Evolutionary conservation across 1,140 invertebrate genomes (phyloP), one percentile per base, ranked within the genome.

Genomic region (Halotydeus destructor): DNA sequence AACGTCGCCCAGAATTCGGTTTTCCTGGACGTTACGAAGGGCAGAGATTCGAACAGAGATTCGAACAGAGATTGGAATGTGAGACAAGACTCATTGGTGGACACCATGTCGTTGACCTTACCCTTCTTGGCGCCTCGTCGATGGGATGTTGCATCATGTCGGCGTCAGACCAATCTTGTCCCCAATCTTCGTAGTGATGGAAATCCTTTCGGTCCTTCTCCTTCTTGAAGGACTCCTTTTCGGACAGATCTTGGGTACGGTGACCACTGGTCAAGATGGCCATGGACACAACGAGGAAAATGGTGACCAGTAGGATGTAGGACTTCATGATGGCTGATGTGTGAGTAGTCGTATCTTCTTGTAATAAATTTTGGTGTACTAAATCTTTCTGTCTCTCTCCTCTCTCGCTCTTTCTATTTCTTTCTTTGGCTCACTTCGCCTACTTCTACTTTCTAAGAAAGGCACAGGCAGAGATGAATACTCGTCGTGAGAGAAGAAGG

Each of bases 351-450:
- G 30, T 31, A 31, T 31, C 30, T 16, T 12, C 30, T 12, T n/a
- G 18, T n/a, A 31, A 12, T 31, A n/a, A 16, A 31, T n/a, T 12
- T 16, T 31, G 30, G 30, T 31, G 18, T 31, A 12, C 12, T n/a
- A 12, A 31, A 31, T 16, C 30, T 31, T 31, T 31, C 12, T 16
- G 12, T 16, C 12, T 31, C 12, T 31, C 30, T 16, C 57, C 64
- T 0, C 66, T 31, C 30, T 2, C 69, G 35, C 30, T 31, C 30
- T 31, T 16, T 31, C 30, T 31, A n/a, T n/a, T n/a, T n/a, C n/a
- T n/a, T n/a, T n/a, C n/a, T n/a, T n/a, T n/a, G n/a, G n/a, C n/a
- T n/a, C n/a, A n/a, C n/a, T n/a, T n/a, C n/a, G n/a, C n/a, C n/a
- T n/a, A n/a, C n/a, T n/a, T n/a, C n/a, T n/a, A n/a, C n/a, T n/a